Evolutionary conservation across 2,888 invertebrate genomes (phyloP).

Genomic region (Macrosiphum euphorbiae): DNA sequence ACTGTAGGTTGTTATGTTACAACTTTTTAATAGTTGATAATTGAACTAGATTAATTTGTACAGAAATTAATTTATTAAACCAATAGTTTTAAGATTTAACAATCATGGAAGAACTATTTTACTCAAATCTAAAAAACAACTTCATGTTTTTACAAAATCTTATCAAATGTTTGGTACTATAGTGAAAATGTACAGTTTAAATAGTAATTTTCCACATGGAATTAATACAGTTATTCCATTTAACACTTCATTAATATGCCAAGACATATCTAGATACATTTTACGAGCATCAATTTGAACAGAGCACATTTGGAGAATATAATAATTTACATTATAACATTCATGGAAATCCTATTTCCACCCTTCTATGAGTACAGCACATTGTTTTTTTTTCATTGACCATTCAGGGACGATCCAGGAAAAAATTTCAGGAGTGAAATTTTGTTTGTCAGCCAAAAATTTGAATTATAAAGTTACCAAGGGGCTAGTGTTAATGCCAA

Average conservation of each 20-base stretch:
- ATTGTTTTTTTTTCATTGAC: background rate
- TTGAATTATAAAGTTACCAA: background rate
- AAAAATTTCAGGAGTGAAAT: background rate
- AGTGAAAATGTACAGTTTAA: background rate
- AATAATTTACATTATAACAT: background rate
- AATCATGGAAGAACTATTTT: background rate
- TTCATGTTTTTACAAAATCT: background rate
- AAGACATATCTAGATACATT: background rate
- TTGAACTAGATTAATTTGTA: background rate
- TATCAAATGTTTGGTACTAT: background rate
- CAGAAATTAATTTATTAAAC: background rate
- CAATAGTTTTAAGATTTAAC: background rate
- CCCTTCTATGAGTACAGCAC: background rate
- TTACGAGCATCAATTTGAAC: background rate
- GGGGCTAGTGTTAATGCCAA: background rate
- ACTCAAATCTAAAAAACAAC: background rate
- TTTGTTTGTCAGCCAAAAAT: background rate
- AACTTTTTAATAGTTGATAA: background rate
- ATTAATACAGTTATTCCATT: background rate
- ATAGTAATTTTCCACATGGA: background rate
- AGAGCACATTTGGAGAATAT: background rate
- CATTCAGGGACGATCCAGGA: background rate
- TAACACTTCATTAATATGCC: background rate
- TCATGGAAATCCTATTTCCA: background rate
- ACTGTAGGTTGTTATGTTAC: background rate